Base-by-base conservation (phyloP, 2,888 invertebrate species). In the Branchipolynoe longqiensis region DNA sequence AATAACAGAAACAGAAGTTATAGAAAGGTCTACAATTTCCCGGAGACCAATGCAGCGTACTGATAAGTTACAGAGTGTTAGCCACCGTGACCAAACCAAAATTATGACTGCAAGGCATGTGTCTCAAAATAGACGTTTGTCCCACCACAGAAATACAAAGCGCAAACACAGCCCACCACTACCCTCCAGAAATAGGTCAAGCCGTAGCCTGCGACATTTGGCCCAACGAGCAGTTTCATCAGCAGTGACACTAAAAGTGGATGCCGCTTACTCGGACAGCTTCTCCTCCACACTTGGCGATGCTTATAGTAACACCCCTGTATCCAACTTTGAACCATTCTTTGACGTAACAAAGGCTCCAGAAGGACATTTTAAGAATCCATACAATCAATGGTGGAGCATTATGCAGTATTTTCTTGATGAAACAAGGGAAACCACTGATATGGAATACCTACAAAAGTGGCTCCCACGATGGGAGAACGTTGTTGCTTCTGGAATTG, bases 371-470 rank as follows among this genome's bases (percentile, higher is more conserved):
- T 64, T 18, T 31, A 2, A 12, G 14, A 84, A 84, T 48, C 69
- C 84, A 0, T 69, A 69, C 69, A 84, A 31, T 4, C 28, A 38
- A 36, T 84, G 48, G 41, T 84, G 84, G 84, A 48, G 48, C 64
- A 36, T 84, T n/a, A 69, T 84, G 48, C 54, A 64, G 54, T 69
- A 69, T 69, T 84, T 64, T 36, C 41, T 84, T 1, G 62, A 83
- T 40, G 40, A 78, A 48, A n/a, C 48, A 41, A 41, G 25, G 18
- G 1, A 41, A 31, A n/a, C 1, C 31, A 25, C 6, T 25, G 48
- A 78, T 48, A 33, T 48, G 78, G 48, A 41, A 3, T 54, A 78
- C 33, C 33, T 78, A 18, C 28, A 78, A 25, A 78, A 48, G 48
- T 78, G 78, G 40, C 25, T 78, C 12, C 78, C 78, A 22, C 25